These are phyloP conservation scores for Riptortus pedestris DNA, from an alignment of 1,140 invertebrate genomes.

Conservation along the genomic window DNA sequence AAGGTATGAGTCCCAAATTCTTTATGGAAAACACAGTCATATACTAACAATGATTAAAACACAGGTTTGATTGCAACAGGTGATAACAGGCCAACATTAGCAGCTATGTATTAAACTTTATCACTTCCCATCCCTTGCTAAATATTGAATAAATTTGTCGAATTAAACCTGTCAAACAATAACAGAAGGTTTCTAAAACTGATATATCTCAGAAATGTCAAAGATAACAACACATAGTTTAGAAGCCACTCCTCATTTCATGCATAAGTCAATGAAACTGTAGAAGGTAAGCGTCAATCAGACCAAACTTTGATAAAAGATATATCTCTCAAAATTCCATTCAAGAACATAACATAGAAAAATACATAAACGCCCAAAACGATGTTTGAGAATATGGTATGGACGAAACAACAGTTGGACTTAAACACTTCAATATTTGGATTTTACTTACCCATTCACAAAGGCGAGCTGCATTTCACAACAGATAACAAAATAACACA, in stretches of 20 bases:
- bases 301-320: too few species aligned
- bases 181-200: neutral
- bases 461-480: conserved; percentile 14
- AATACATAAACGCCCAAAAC: neutral
- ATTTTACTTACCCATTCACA: conserved; percentile 12
- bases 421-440: too few species aligned
- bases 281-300: too few species aligned
- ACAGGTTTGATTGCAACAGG: neutral
- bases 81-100: neutral
- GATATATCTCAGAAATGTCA: neutral
- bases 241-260: neutral
- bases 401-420: neutral
- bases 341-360: neutral
- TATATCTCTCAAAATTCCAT: too few species aligned
- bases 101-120: neutral
- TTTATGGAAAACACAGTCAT: too few species aligned
- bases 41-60: too few species aligned
- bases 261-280: neutral
- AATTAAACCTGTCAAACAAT: neutral
- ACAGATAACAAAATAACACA: neutral
- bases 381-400: neutral
- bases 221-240: neutral
- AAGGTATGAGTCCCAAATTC: too few species aligned
- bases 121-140: too few species aligned
- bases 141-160: neutral